Percentiles rank a stretch among this genome's conserved stretches.
Conservation (phyloP, 1,140 invertebrate species). For the Tetramorium alpestre region DNA sequence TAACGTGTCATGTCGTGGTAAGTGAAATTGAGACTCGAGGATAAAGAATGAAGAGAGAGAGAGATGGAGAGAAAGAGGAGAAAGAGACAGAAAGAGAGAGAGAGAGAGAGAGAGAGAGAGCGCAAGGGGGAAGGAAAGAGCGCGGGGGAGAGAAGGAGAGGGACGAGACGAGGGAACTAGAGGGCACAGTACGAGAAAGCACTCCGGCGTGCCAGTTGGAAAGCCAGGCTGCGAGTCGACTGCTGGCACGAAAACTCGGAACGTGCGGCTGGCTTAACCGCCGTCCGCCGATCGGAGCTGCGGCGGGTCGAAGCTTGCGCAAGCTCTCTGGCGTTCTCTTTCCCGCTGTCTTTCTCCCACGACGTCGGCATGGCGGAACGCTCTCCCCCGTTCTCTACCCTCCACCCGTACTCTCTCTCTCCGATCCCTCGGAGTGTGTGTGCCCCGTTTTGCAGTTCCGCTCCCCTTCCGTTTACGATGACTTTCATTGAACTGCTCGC, state of each 20-base stretch:
- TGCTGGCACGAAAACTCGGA: conserved; percentile 56
- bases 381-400: conserved; percentile 44
- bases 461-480: conserved; percentile 54
- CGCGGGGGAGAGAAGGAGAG: conserved; percentile 70
- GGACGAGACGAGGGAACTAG: conserved; percentile 3
- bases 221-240: conserved; percentile 62
- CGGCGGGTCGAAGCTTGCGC: conserved; percentile 83
- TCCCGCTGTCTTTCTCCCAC: conserved; percentile 70
- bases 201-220: conserved; percentile 7
- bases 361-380: conserved; percentile 53
- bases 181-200: conserved; percentile 17
- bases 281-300: conserved; percentile 65
- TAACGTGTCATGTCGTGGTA: conserved; percentile 22
- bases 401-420: conserved; percentile 51
- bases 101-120: conserved; percentile 32
- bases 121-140: conserved; percentile 62
- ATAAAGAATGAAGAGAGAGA: neutral
- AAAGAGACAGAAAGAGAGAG: neutral
- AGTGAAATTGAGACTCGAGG: neutral
- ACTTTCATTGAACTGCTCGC: conserved; percentile 57
- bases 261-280: conserved; percentile 68
- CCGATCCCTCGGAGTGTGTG: conserved; percentile 14
- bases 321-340: conserved; percentile 78
- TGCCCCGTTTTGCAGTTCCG: conserved; percentile 41
- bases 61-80: neutral